Conservation (phyloP, 2,797 vertebrate genomes). For the Enteromius radiatus region DNA sequence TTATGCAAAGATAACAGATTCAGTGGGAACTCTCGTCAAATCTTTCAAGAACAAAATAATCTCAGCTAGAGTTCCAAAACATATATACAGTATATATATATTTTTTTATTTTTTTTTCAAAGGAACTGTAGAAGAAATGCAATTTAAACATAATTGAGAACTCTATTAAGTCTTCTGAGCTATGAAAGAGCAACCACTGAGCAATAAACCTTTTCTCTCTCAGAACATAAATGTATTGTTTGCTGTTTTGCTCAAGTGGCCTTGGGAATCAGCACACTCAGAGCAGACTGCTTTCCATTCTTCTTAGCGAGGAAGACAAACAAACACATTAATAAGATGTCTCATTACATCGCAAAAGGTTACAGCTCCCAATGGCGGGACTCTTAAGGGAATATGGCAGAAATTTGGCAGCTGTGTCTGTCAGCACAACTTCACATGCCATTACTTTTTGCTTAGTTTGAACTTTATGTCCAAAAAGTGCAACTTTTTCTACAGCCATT, state of each 20-base stretch:
- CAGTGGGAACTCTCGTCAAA: not conserved
- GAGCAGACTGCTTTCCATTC: constrained; percentile 43
- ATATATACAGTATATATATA: too few species aligned
- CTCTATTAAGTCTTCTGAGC: constrained; percentile 14
- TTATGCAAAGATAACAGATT: not conserved
- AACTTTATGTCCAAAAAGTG: constrained; percentile 78
- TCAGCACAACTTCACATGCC: constrained; percentile 85
- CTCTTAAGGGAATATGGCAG: constrained; percentile 68
- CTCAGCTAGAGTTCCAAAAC: not conserved
- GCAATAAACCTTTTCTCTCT: not conserved
- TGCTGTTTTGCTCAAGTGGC: constrained; percentile 49
- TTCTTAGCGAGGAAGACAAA: constrained; percentile 58
- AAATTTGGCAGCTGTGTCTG: constrained; percentile 78
- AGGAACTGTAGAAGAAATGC: not conserved
- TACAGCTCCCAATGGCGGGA: constrained; percentile 69
- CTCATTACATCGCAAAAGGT: constrained; percentile 66
- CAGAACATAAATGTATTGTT: constrained; percentile 32
- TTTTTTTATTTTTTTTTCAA: not conserved
- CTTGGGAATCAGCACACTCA: constrained; percentile 42
- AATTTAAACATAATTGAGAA: not conserved
- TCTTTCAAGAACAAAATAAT: not conserved
- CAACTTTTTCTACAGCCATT: constrained; percentile 65
- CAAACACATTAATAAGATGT: constrained; percentile 75
- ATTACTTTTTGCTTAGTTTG: constrained; percentile 84
- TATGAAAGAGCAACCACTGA: constrained; percentile 17